These are phyloP conservation scores for Xyrauchen texanus DNA, from an alignment of 2,113 vertebrate species.

Conservation along the genomic window DNA sequence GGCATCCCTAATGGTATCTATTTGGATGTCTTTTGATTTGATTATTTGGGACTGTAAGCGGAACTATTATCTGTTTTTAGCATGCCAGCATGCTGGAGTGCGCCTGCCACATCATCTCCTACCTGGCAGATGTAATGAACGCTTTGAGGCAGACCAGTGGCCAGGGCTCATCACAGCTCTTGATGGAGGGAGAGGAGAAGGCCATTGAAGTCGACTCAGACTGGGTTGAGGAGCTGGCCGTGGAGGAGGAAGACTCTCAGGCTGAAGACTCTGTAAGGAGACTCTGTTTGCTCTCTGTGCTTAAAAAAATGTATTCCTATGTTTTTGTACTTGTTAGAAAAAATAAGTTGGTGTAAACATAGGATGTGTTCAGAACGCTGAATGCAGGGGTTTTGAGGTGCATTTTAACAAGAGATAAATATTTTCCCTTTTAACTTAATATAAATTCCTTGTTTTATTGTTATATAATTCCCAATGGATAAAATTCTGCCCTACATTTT, in stretches of 20 bases:
- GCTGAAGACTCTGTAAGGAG: constrained; percentile 92
- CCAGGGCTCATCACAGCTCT: constrained; percentile 85
- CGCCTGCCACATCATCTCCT: constrained; percentile 94
- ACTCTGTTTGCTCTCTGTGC: neutral
- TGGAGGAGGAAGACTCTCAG: constrained; percentile 97
- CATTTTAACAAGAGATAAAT: too few species aligned
- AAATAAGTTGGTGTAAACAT: too few species aligned
- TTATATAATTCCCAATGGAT: too few species aligned
- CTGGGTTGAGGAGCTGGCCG: constrained; percentile 96
- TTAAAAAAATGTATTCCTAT: too few species aligned
- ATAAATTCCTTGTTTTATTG: too few species aligned
- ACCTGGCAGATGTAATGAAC: constrained; percentile 95
- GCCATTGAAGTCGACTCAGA: constrained; percentile 97
- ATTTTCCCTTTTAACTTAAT: too few species aligned
- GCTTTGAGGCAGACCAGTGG: constrained; percentile 87
- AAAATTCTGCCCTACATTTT: too few species aligned
- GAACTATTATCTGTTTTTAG: constrained; percentile 62
- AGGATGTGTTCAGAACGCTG: too few species aligned
- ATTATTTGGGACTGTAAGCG: neutral
- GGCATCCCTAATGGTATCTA: too few species aligned
- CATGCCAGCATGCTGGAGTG: constrained; percentile 93
- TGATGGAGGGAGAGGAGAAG: constrained; percentile 92
- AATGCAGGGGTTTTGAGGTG: too few species aligned
- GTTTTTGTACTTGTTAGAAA: too few species aligned
- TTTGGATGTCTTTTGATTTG: neutral